Evolutionary conservation across 1,140 invertebrate species (phyloP), one percentile per base, ranked within the genome.

Genomic region (Heliconius congener): DNA sequence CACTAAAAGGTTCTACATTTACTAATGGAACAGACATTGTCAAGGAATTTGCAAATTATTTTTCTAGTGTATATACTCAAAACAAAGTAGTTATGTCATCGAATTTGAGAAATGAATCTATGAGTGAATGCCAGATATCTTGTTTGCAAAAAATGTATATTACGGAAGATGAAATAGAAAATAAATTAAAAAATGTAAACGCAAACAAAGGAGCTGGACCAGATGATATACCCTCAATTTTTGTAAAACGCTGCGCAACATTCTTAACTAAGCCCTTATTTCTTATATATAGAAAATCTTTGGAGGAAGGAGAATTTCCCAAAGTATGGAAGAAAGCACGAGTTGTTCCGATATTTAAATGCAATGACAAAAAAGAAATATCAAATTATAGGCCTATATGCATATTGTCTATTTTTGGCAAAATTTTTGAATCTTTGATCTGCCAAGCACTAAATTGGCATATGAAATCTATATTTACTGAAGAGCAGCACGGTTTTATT

Each of bases 401-500:
- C 1, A 79, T 84, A n/a, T 27, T 82, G 11, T 71, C 79, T 9
- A 55, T 52, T 1, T 78, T 84, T 74, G 37, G 76, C 0, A 81
- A 84, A 30, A 50, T 77, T 11, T 84, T 82, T 34, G 81, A 82
- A 57, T 74, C 74, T 16, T 18, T 84, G 39, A 66, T 82, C 27
- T 79, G 66, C 55, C 30, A 82, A 60, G 73, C 73, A 50, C 50
- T 52, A 19, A 52, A 52, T 52, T 19, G 30, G 19, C 74, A 83
- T 23, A 42, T 78, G 8, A 80, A 80, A 50, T 16, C 27, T n/a
- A 34, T 71, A 18, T 30, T 83, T 9, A 73, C 52, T 8, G 11
- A 39, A n/a, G 13, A 76, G 19, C 84, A 83, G n/a, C 82, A 83
- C 60, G 84, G 82, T 19, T 83, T 85, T 75, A 71, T 71, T 11